phyloP scores from a whole-genome alignment of 2,888 invertebrate species.

The Epsilonema sp. region DNA sequence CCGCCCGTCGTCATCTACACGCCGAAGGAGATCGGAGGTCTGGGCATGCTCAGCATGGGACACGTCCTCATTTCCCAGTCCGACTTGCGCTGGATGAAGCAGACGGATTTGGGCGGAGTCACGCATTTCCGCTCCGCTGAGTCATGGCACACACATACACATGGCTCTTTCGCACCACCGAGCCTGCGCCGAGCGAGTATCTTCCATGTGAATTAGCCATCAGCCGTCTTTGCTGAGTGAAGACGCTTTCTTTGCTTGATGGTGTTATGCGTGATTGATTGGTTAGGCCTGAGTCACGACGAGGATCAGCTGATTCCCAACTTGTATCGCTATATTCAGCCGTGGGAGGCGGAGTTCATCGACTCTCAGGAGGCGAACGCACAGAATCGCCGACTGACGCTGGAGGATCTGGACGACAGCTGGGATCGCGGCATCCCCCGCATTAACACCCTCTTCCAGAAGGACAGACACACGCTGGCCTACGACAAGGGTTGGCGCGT shows the following conservation, averaged over 20 bases:
- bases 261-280: no score
- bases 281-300: conserved; percentile 83
- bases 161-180: no score
- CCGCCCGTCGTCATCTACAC: conserved; percentile 99
- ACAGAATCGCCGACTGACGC: conserved; percentile 79
- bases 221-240: no score
- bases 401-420: conserved; percentile 95
- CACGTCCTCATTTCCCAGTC: conserved; percentile 87
- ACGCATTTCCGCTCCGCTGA: conserved; percentile 92
- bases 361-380: conserved; percentile 99
- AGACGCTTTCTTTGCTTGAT: no score
- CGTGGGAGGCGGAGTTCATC: conserved; percentile 99
- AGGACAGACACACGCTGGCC: conserved; percentile 90
- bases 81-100: conserved; percentile 71
- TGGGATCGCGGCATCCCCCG: conserved; percentile 98
- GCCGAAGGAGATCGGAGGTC: conserved; percentile 54
- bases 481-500: conserved; percentile 99
- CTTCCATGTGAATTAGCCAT: no score
- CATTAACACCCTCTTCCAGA: conserved; percentile 97
- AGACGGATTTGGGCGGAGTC: conserved; percentile 96
- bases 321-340: conserved; percentile 60
- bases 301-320: conserved; percentile 99
- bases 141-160: no score
- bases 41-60: conserved; percentile 99
- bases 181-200: no score